Evolutionary conservation across 2,888 invertebrate species (phyloP), one percentile per base, ranked within the genome.

Genomic region (Agrotis exclamationis): DNA sequence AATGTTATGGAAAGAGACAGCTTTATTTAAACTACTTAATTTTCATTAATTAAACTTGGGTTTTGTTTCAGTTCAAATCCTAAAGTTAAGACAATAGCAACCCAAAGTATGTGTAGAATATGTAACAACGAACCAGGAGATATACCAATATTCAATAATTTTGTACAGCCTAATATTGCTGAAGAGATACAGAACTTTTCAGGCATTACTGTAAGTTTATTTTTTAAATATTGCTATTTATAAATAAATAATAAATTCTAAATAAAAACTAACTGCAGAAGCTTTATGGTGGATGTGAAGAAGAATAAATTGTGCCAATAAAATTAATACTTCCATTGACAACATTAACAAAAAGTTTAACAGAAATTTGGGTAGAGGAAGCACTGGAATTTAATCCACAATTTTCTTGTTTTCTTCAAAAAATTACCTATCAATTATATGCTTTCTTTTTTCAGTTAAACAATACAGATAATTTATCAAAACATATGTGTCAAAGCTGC

Each of bases 131-230:
- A 92, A 80, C 89, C 88, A 76, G 96, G 94, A 70, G 86, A 89
- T 58, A 89, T 95, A 76, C 91, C 93, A 33, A 95, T 96, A 85
- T 96, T 96, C 70, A 89, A 94, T 70, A 94, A 94, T 79, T 82
- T 87, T 51, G 74, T 87, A 7, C 89, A 93, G 50, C 93, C 93
- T 45, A 90, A 94, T 74, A 91, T 96, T 82, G 88, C 93, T 76
- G 92, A 94, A 63, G 94, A 96, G 79, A 93, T 96, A 48, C 88
- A 90, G 70, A 85, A 92, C 62, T 92, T 95, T 85, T 91, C 95
- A 54, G 95, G 95, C 71, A 89, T 96, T 28, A 86, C 83, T 58
- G 96, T 96, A 89, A 91, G 94, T 90, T 76, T 33, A 33, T 20
- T 59, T 22, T 50, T 11, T 9, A 28, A 28, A 28, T 28, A 28